Evolutionary conservation across 2,113 vertebrate genomes (phyloP).

Genomic region (Zosterops japonicus): DNA sequence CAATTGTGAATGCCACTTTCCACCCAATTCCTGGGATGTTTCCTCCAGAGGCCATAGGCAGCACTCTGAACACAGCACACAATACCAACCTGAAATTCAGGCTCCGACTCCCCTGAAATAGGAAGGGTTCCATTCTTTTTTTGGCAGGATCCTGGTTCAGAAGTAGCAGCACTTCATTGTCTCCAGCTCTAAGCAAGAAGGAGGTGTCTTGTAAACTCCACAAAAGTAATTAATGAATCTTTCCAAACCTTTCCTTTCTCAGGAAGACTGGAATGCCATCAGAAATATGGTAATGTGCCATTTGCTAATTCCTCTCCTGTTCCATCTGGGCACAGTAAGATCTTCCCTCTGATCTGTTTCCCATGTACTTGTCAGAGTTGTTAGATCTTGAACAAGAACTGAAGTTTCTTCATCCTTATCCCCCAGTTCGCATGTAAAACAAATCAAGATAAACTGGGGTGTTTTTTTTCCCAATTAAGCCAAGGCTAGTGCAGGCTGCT

Average conservation of each 20-base stretch:
- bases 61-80: not conserved
- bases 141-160: not conserved
- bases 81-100: not conserved
- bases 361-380: slow-evolving; percentile 39
- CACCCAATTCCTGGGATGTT: not conserved
- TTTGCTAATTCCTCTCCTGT: slow-evolving; percentile 35
- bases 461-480: not conserved
- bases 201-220: not conserved
- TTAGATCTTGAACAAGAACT: slow-evolving; percentile 14
- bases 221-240: not conserved
- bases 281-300: slow-evolving; percentile 65
- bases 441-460: not conserved
- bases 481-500: not conserved
- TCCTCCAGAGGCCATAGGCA: not conserved
- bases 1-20: not conserved
- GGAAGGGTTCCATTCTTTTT: not conserved
- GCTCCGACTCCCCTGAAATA: not conserved
- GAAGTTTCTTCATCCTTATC: not conserved
- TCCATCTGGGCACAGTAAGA: slow-evolving; percentile 48
- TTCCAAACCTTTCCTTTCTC: not conserved
- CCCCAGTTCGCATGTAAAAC: not conserved
- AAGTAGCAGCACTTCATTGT: not conserved
- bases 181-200: not conserved
- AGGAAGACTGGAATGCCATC: slow-evolving; percentile 13
- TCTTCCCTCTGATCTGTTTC: slow-evolving; percentile 44